Conservation (phyloP, 2,888 invertebrate species). For the Branchellion lobata region DNA sequence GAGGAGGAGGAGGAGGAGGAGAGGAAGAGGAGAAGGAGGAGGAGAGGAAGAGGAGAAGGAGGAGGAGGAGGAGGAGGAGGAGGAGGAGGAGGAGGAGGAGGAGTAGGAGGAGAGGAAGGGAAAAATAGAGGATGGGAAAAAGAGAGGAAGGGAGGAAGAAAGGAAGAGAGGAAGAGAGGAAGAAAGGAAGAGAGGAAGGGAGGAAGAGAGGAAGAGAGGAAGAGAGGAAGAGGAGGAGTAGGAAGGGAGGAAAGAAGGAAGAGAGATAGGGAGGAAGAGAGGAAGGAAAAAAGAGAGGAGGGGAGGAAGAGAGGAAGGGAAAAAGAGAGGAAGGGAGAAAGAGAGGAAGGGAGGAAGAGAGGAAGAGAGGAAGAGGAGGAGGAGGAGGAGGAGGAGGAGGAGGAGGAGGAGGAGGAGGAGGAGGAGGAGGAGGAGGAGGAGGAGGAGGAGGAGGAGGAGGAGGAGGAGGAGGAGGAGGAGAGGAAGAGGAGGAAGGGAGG, state of each 20-base stretch:
- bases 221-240: too few species aligned
- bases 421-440: neutral
- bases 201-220: too few species aligned
- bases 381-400: neutral
- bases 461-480: neutral
- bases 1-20: too few species aligned
- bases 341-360: neutral
- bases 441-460: neutral
- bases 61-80: too few species aligned
- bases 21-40: too few species aligned
- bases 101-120: too few species aligned
- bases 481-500: neutral
- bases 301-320: neutral
- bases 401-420: neutral
- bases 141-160: too few species aligned
- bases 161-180: too few species aligned
- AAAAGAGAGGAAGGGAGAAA: neutral
- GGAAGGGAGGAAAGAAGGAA: constrained; percentile 25
- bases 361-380: neutral
- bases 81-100: too few species aligned
- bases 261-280: constrained; percentile 34
- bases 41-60: too few species aligned
- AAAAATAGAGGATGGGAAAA: too few species aligned
- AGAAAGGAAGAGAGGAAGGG: too few species aligned
- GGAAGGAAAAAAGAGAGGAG: constrained; percentile 25